A percentile compares a stretch with the other conserved stretches of the same genome.
phyloP scores from a whole-genome alignment of 2,797 vertebrate species.

The Silurus aristotelis region DNA sequence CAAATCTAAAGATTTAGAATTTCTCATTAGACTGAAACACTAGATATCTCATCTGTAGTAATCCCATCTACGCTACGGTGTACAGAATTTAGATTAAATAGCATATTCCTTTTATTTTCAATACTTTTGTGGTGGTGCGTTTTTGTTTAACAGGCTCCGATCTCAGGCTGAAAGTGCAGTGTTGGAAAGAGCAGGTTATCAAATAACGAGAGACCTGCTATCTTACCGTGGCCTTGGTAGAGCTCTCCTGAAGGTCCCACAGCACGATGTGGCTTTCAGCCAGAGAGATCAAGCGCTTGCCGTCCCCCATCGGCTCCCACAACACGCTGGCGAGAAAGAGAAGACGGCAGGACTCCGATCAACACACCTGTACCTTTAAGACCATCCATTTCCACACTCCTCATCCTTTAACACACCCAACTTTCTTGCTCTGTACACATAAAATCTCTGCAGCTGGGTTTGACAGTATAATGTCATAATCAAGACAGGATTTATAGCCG shows the following conservation, averaged over 20 bases:
- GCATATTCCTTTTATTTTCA: not conserved
- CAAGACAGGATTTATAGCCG: not conserved
- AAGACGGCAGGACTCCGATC: slow-evolving; percentile 22
- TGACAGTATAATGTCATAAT: not conserved
- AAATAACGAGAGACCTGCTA: not conserved
- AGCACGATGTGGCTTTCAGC: slow-evolving; percentile 90
- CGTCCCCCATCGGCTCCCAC: slow-evolving; percentile 96
- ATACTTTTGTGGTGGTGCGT: not conserved
- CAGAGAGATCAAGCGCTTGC: slow-evolving; percentile 89
- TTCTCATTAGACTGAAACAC: not conserved
- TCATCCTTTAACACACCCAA: not conserved
- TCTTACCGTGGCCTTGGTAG: slow-evolving; percentile 85
- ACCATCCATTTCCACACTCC: not conserved
- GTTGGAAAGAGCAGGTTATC: slow-evolving; percentile 26
- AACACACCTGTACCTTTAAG: not conserved
- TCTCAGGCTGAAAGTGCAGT: not conserved
- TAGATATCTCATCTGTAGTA: not conserved
- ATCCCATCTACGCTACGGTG: not conserved
- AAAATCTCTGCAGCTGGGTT: not conserved
- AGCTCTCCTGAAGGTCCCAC: slow-evolving; percentile 95
- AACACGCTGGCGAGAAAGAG: slow-evolving; percentile 76
- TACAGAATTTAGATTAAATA: not conserved
- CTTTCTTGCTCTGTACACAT: too few relatives aligned
- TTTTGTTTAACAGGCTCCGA: not conserved
- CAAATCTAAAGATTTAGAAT: not conserved